Base-by-base conservation (phyloP, 1,140 invertebrate genomes). In the Phortica variegata region DNA sequence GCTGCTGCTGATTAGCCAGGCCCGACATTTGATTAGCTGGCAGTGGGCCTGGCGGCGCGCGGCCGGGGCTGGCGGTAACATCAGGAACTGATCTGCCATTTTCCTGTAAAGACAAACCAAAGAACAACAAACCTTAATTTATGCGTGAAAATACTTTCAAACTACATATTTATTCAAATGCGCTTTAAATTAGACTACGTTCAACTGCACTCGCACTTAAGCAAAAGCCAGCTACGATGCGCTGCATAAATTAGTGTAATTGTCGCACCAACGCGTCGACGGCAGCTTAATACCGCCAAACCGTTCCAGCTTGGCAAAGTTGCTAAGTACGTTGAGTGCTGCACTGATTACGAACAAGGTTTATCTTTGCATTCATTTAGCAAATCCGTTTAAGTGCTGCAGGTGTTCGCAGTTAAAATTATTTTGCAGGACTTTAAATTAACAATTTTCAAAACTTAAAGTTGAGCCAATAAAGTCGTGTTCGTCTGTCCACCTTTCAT, bases 51-150 rank as follows among this genome's bases (percentile, higher is more conserved):
- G 86, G 83, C 75, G 85, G 87, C 69, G 89, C 89, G 70, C 90
- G 85, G 54, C 90, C 84, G 73, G 91, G 90, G 79, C 89, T 92
- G 63, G 90, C 89, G 75, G 89, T 76, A 82, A 92, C 84, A 80
- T 93, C 90, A 81, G 87, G 87, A 81, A 88, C 87, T 82, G 87
- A 87, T 80, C 87, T 87, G 79, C 88, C 87, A 82, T 89, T 89
- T 82, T 90, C 87, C 87, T 89, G 73, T 18, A 81, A 81, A 51
- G 39, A 73, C 61, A 62, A 57, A 46, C 44, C 15, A n/a, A 33
- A 31, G 17, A 43, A 20, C 6, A 42, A 43, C 6, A 36, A 36
- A 36, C 12, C 37, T 51, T 48, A 52, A 61, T 66, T 36, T 43
- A 52, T 56, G 38, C 19, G 15, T 31, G n/a, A 17, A 43, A 47